Conservation (phyloP, 2,888 invertebrate species). For the Drosophila meridionalis region DNA sequence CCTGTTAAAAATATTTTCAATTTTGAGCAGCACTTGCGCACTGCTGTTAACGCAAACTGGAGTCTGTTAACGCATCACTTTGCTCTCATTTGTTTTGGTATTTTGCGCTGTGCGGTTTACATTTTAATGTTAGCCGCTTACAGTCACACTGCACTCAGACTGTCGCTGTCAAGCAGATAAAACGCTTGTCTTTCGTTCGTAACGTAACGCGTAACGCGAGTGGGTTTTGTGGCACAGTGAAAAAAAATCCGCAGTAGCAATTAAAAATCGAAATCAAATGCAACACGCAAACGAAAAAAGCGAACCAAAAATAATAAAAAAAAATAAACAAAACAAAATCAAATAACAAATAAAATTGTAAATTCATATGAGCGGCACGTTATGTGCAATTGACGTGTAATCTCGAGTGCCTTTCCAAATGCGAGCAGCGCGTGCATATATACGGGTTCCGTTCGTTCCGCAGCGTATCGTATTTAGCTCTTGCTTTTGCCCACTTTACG, state of each 20-base stretch:
- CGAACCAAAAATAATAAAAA: constrained; percentile 25
- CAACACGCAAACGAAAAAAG: constrained; percentile 35
- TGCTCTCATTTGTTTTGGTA: constrained; percentile 34
- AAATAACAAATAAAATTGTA: constrained; percentile 14
- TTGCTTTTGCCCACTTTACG: constrained; percentile 69
- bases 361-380: constrained; percentile 35
- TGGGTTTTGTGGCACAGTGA: constrained; percentile 44
- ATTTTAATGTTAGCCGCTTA: constrained; percentile 21
- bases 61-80: constrained; percentile 14
- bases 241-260: constrained; percentile 37
- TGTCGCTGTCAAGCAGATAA: constrained; percentile 57
- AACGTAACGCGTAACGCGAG: constrained; percentile 65
- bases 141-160: constrained; percentile 55
- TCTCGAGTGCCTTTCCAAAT: constrained; percentile 60
- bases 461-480: constrained; percentile 66
- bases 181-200: constrained; percentile 56
- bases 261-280: constrained; percentile 45
- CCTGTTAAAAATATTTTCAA: not conserved
- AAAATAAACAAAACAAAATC: not conserved
- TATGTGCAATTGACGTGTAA: constrained; percentile 46
- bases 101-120: constrained; percentile 19
- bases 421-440: constrained; percentile 76
- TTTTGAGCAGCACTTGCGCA: not conserved
- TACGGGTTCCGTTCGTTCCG: constrained; percentile 76
- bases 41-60: constrained; percentile 17